These are phyloP conservation scores for Dolichomitus sp. DNA, from an alignment of 2,888 invertebrate genomes.

Conservation along the genomic window DNA sequence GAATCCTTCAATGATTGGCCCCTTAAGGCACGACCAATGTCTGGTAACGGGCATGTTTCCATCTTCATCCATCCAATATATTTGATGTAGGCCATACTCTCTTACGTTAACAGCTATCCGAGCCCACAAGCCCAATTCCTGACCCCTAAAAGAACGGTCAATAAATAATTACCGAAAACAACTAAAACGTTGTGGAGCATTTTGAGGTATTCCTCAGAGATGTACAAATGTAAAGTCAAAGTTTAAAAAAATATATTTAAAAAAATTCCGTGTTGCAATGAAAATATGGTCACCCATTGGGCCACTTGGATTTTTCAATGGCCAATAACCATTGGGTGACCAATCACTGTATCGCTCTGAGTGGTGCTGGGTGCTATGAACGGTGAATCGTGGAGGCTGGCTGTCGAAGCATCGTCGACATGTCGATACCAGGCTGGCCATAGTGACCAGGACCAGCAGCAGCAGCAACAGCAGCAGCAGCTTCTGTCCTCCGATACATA, in stretches of 20 bases:
- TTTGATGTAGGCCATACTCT: neutral
- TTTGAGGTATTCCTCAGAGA: neutral
- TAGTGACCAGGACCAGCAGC: constrained; percentile 67
- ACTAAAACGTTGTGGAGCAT: too few relatives aligned
- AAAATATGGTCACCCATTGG: constrained; percentile 17
- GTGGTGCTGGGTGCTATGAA: constrained; percentile 12
- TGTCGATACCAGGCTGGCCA: constrained; percentile 84
- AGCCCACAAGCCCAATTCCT: neutral
- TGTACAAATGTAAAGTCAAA: neutral
- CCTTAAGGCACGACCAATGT: neutral
- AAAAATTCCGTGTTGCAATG: too few relatives aligned
- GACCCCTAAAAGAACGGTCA: neutral
- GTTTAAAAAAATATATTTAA: neutral
- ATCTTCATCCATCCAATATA: constrained; percentile 8
- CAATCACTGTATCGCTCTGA: constrained; percentile 11
- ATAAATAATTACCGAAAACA: neutral
- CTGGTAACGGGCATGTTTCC: constrained; percentile 16
- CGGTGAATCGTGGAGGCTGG: constrained; percentile 43
- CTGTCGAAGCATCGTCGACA: constrained; percentile 79
- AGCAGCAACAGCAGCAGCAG: constrained; percentile 63
- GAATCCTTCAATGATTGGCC: constrained; percentile 5
- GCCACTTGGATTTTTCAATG: neutral
- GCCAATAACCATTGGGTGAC: constrained; percentile 22
- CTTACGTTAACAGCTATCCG: neutral
- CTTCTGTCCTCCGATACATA: constrained; percentile 81